Evolutionary conservation across 2,113 vertebrate genomes (phyloP).

Genomic region (Euleptes europaea): DNA sequence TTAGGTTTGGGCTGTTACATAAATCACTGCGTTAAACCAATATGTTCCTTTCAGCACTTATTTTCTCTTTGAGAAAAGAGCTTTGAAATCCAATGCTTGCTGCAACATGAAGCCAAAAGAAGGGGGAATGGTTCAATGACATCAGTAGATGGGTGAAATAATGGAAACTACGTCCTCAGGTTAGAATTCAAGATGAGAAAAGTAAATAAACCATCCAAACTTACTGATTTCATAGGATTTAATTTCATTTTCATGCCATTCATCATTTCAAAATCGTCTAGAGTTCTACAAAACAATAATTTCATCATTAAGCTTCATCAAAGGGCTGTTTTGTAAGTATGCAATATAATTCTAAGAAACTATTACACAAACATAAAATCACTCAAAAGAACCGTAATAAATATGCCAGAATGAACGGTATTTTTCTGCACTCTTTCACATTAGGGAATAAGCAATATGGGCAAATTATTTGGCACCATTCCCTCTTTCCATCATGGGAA

Average conservation of each 20-base stretch:
- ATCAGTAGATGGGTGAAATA: background rate
- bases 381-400: background rate
- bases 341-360: background rate
- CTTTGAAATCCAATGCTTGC: background rate
- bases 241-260: constrained; percentile 88
- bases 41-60: background rate
- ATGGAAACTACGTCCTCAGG: background rate
- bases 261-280: constrained; percentile 93
- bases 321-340: constrained; percentile 26
- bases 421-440: background rate
- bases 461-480: background rate
- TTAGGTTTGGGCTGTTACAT: background rate
- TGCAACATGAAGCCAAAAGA: constrained; percentile 6
- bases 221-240: constrained; percentile 87
- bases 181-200: background rate
- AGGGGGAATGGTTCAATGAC: background rate
- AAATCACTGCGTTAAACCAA: constrained; percentile 8
- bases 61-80: constrained; percentile 22
- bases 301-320: constrained; percentile 29
- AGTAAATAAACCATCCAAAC: constrained; percentile 44
- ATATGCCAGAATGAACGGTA: background rate
- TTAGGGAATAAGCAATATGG: background rate
- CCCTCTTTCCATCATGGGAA: background rate
- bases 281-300: constrained; percentile 78
- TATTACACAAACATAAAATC: background rate